Evolutionary conservation across 1,140 invertebrate species (phyloP), one percentile per base, ranked within the genome.

Genomic region (Drosophila orosa): DNA sequence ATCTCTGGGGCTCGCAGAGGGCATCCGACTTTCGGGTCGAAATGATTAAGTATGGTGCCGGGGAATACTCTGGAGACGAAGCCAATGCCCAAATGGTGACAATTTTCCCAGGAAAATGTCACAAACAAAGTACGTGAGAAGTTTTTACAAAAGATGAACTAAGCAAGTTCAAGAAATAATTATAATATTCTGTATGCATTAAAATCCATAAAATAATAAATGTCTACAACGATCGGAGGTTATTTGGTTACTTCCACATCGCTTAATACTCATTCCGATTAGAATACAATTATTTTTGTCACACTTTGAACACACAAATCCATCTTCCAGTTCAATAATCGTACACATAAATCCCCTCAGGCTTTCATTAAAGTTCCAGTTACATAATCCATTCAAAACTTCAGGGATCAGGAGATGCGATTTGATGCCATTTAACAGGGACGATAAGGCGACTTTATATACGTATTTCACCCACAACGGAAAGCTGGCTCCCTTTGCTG

Each of bases 11-110:
- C 3, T 31, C 6, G 47, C 27, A 31, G 12, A n/a, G 3, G 17
- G 17, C 29, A 24, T 40, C 4, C 37, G 19, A 24, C 33, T 33
- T 66, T 56, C 45, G 15, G 40, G 31, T 61, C 45, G 10, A 58
- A 63, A 74, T 74, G 44, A 74, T 56, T 74, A 74, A 50, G 44
- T 63, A 33, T 63, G 68, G 40, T 39, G 27, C 27, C 42, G 13
- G 1, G 25, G 13, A 7, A 57, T 57, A 69, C 67, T 50, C 42
- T 39, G 27, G 66, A 57, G 68, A 48, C 25, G 8, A n/a, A 35
- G 5, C 29, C 5, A 19, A 54, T 22, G 35, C 3, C 25, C 13
- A n/a, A 47, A 19, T 7, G 37, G 31, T 39, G 63, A 69, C 50
- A 56, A 22, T 13, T 15, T 54, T 19, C 13, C 15, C 13, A 1